Evolutionary conservation across 2,113 vertebrate genomes (phyloP).

Genomic region (Pomatorhinus ruficollis): DNA sequence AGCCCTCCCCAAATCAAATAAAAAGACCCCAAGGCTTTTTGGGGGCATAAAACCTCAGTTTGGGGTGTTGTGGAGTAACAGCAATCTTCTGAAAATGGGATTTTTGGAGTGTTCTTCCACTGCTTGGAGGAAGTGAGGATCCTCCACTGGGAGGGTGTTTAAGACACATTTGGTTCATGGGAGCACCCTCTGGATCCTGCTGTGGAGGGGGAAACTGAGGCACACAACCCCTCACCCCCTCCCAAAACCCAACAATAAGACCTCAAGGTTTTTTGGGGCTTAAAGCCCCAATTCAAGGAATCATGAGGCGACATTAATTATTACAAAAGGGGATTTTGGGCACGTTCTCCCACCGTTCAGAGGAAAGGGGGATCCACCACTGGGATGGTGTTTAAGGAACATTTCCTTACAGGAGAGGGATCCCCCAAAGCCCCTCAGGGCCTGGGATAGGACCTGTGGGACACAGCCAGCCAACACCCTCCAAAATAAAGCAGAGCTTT

Average conservation of each 20-base stretch:
- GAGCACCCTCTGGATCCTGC: background rate
- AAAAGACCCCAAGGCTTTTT: background rate
- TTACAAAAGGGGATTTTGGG: background rate
- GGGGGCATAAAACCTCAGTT: accelerated
- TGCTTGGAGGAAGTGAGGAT: background rate
- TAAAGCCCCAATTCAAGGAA: background rate
- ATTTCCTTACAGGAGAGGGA: background rate
- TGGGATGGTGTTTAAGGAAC: background rate
- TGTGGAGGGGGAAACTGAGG: background rate
- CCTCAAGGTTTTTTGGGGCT: background rate
- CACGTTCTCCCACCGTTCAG: background rate
- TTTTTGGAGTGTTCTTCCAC: background rate
- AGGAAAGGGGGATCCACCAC: background rate
- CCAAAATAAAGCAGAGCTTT: background rate
- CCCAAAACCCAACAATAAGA: background rate
- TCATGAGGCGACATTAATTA: too few species aligned
- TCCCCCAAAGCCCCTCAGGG: too few species aligned
- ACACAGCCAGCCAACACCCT: background rate
- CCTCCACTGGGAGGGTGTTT: background rate
- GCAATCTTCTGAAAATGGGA: accelerated
- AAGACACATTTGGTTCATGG: background rate
- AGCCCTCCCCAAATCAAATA: too few species aligned
- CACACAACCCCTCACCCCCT: background rate
- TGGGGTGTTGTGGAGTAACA: accelerated
- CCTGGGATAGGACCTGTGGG: background rate